Base-by-base conservation (phyloP, 1,140 invertebrate genomes). In the Neodiprion lecontei region DNA sequence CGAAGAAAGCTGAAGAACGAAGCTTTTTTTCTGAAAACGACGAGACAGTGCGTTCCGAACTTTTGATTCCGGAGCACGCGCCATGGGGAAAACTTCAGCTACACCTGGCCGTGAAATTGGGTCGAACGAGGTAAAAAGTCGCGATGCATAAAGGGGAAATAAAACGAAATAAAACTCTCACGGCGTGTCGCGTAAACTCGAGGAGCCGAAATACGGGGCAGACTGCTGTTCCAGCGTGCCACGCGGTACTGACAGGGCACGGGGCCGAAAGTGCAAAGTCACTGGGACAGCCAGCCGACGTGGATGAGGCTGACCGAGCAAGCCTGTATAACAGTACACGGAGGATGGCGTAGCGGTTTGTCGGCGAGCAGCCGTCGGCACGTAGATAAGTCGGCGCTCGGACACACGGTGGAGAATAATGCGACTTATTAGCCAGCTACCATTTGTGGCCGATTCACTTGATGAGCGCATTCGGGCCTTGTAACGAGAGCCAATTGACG, bases 351-450 rank as follows among this genome's bases (percentile, higher is more conserved):
- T 40, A 40, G 28, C 28, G 28, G 28, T 40, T 5, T 40, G 28
- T 14, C 61, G 61, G 61, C 17, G 12, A 65, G 61, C 17, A 14
- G 61, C 61, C 12, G 17, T 14, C 61, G 61, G 28, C 28, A 14
- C 61, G 17, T 65, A 14, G 17, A 17, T 14, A 65, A 17, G 61
- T 14, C 61, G 7, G 4, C 1, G 61, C 61, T 14, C 17, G 4
- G 61, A 17, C 28, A 69, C 69, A 72, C 28, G 70, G 76, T 69
- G 70, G 66, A 49, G 74, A 79, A 81, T 81, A 81, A 81, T 79
- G 78, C 67, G 67, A 79, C 80, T 79, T 81, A 79, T 81, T 81
- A 81, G 73, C 73, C 75, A 49, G 76, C 78, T 78, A 76, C 77
- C 78, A 81, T 79, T 81, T 77, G 78, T 74, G 78, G 71, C 50